Conservation (phyloP, 2,797 vertebrate genomes). For the Selene dorsalis region DNA sequence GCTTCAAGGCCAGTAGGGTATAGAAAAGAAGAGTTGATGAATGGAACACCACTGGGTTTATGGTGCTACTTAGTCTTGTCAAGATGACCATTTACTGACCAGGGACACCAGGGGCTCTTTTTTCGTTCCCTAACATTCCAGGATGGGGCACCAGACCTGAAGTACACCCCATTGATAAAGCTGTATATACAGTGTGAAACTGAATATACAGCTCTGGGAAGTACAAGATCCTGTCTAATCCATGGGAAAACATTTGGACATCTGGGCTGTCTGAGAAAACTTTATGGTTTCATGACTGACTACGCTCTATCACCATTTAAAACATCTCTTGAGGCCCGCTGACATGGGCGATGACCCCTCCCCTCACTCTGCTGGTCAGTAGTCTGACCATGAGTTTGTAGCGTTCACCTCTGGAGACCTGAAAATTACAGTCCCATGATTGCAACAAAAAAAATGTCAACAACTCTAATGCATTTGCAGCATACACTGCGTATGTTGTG, state of each 20-base stretch:
- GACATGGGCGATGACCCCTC: slow-evolving; percentile 51
- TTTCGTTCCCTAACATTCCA: slow-evolving; percentile 56
- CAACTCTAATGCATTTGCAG: not conserved
- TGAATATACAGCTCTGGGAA: slow-evolving; percentile 55
- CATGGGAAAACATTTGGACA: slow-evolving; percentile 72
- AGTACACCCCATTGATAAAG: slow-evolving; percentile 58
- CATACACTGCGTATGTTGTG: slow-evolving; percentile 1
- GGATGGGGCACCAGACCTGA: slow-evolving; percentile 39
- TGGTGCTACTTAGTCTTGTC: slow-evolving; percentile 69
- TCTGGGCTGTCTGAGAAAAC: slow-evolving; percentile 60
- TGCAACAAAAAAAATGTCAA: slow-evolving; percentile 3
- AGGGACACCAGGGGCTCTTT: slow-evolving; percentile 32
- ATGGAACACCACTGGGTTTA: slow-evolving; percentile 65
- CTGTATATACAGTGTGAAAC: slow-evolving; percentile 52
- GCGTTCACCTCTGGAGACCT: slow-evolving; percentile 33
- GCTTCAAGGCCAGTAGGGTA: slow-evolving; percentile 60
- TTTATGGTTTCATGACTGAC: slow-evolving; percentile 37
- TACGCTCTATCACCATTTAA: slow-evolving; percentile 58
- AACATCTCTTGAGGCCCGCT: slow-evolving; percentile 63
- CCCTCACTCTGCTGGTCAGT: slow-evolving; percentile 41
- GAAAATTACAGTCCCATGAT: slow-evolving; percentile 22
- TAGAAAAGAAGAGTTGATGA: slow-evolving; percentile 61
- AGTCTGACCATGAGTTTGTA: slow-evolving; percentile 33
- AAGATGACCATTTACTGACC: slow-evolving; percentile 50
- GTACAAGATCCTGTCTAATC: slow-evolving; percentile 36